These are phyloP conservation scores for Aspidoscelis tigris DNA, from an alignment of 2,113 vertebrate species.

Conservation along the genomic window DNA sequence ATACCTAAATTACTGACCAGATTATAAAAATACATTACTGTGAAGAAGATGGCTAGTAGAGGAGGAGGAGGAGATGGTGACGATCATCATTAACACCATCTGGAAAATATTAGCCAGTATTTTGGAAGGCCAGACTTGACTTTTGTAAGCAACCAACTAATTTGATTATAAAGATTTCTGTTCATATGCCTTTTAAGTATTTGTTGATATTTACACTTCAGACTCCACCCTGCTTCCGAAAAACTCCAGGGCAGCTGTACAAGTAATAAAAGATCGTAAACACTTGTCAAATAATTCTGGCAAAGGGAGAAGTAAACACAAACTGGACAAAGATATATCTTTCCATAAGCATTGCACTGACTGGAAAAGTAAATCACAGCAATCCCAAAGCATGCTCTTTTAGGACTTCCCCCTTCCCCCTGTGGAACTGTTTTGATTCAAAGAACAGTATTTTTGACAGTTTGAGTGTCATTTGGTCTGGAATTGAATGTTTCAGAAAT, in stretches of 20 bases:
- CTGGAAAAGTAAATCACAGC: not conserved
- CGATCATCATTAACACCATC: too few relatives aligned
- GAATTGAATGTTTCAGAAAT: slow-evolving; percentile 21
- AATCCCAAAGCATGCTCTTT: too few relatives aligned
- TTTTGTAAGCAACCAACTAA: not conserved
- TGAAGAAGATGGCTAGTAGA: too few relatives aligned
- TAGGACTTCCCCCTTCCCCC: too few relatives aligned
- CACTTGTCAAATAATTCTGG: too few relatives aligned
- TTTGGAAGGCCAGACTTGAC: not conserved
- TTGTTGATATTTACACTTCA: not conserved
- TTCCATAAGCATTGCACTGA: not conserved
- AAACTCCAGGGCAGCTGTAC: too few relatives aligned
- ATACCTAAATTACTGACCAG: not conserved
- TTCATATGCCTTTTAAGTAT: not conserved
- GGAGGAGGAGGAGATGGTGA: too few relatives aligned
- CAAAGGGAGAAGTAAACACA: too few relatives aligned
- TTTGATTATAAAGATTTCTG: not conserved
- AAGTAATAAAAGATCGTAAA: too few relatives aligned
- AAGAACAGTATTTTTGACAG: slow-evolving; percentile 14
- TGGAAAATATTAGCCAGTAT: not conserved
- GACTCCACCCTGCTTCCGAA: too few relatives aligned
- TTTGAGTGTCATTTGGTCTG: slow-evolving; percentile 37
- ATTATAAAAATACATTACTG: not conserved
- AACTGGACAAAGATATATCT: slow-evolving; percentile 7
- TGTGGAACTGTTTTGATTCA: not conserved